Conservation (phyloP, 2,113 vertebrate species). For the Myxocyprinus asiaticus region DNA sequence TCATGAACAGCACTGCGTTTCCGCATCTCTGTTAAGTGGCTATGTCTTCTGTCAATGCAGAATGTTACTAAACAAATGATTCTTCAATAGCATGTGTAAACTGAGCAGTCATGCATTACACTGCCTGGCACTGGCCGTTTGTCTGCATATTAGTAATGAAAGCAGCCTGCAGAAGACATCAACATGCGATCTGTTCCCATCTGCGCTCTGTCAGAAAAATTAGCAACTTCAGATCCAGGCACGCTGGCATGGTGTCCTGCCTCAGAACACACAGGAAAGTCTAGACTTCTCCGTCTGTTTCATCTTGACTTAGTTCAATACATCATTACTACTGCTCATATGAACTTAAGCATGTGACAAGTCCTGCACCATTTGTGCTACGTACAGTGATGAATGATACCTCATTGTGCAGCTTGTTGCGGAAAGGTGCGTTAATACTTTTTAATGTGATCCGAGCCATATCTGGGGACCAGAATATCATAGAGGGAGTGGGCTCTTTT, state of each 20-base stretch:
- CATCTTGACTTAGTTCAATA: constrained; percentile 48
- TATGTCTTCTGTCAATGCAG: background rate
- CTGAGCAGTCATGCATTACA: background rate
- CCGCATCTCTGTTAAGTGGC: background rate
- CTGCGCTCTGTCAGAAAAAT: constrained; percentile 58
- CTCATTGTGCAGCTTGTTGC: too few relatives aligned
- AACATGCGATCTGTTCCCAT: constrained; percentile 45
- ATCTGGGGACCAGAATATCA: too few relatives aligned
- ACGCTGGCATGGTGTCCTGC: constrained; percentile 20
- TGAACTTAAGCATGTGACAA: too few relatives aligned
- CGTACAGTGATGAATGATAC: too few relatives aligned
- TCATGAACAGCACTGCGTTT: background rate
- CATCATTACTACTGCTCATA: background rate
- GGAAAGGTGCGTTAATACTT: too few relatives aligned
- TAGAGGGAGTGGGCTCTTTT: too few relatives aligned
- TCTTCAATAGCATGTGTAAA: background rate
- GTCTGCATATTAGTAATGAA: constrained; percentile 52
- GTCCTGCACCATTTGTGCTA: too few relatives aligned
- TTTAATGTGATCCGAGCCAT: too few relatives aligned
- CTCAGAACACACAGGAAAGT: constrained; percentile 54
- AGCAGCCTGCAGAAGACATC: constrained; percentile 69
- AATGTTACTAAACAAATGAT: background rate
- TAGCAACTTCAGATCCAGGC: constrained; percentile 21
- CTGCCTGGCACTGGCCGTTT: constrained; percentile 10
- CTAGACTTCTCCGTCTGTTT: constrained; percentile 56